Evolutionary conservation across 2,113 vertebrate genomes (phyloP), one percentile per base, ranked within the genome.

Genomic region (Triplophysa siluroides): DNA sequence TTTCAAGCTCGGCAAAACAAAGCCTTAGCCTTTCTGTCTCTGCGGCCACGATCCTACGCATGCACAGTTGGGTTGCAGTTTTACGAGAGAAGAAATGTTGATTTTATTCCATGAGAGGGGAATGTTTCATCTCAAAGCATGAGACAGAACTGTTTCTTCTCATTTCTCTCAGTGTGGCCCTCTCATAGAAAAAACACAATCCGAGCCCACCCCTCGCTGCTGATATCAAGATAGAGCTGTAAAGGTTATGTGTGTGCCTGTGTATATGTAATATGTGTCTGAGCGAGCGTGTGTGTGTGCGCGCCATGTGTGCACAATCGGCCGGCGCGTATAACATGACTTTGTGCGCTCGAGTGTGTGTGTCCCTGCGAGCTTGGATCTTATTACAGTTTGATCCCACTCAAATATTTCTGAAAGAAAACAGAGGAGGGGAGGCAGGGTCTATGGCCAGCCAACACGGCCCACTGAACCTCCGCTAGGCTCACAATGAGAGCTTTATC

Each of bases 361-460:
- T 89, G 90, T 90, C 86, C 84, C 84, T 86, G 87, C 19, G 69
- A 88, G 88, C 90, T 89, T 89, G 90, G 92, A 92, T 93, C 93
- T 91, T 88, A 92, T 94, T 94, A 92, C 92, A 89, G 86, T 92
- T 93, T 92, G 91, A 93, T 92, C 92, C 93, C 90, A 91, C 92
- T 94, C 91, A 93, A 93, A 93, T 92, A 94, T 92, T 94, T 94
- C 89, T 90, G 86, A 91, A 92, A 92, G 91, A 91, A 94, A 92
- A 92, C 90, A 91, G 90, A 89, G 88, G 85, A 89, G 86, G 89
- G 88, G 86, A 90, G 90, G 83, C 83, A 81, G 61, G 82, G 82
- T 85, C 88, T 88, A 87, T 85, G 88, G 89, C 84, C 85, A 87
- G 68, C 18, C 81, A 86, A 87, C 88, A 90, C 83, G 80, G 89